A percentile compares a stretch with the other conserved stretches of the same genome.
phyloP scores from a whole-genome alignment of 2,797 vertebrate species.

The Pangasius macronema region DNA sequence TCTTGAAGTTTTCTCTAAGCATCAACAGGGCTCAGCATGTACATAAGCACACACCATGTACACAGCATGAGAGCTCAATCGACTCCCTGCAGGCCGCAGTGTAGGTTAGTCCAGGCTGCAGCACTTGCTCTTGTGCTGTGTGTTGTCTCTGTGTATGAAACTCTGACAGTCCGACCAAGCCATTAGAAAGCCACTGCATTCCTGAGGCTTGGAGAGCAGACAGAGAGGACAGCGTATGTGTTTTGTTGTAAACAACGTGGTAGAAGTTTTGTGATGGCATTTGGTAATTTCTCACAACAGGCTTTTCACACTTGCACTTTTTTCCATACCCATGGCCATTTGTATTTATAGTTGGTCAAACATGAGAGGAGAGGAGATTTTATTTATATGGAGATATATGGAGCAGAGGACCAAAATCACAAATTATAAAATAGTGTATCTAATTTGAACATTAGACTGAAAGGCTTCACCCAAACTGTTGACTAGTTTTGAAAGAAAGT shows the following conservation, averaged over 20 bases:
- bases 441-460: not conserved
- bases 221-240: constrained; percentile 42
- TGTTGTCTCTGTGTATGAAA: constrained; percentile 4
- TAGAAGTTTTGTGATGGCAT: constrained; percentile 44
- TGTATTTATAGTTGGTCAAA: not conserved
- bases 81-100: constrained; percentile 43
- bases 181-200: constrained; percentile 54
- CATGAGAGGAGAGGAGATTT: not conserved
- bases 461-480: not conserved
- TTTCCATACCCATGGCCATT: not conserved
- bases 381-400: not conserved
- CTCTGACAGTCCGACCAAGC: constrained; percentile 60
- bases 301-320: constrained; percentile 34
- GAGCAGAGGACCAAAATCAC: not conserved
- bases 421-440: not conserved
- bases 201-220: constrained; percentile 56
- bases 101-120: constrained; percentile 48
- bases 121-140: constrained; percentile 44
- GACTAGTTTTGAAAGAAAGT: not conserved
- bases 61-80: constrained; percentile 41
- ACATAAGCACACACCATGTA: constrained; percentile 25
- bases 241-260: constrained; percentile 59
- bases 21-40: constrained; percentile 26
- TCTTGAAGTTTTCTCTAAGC: constrained; percentile 21
- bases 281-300: constrained; percentile 41